A percentile compares a stretch with the other conserved stretches of the same genome.
These are phyloP conservation scores for Drosophila flavopinicola DNA, from an alignment of 2,888 invertebrate species.

Conservation along the genomic window DNA sequence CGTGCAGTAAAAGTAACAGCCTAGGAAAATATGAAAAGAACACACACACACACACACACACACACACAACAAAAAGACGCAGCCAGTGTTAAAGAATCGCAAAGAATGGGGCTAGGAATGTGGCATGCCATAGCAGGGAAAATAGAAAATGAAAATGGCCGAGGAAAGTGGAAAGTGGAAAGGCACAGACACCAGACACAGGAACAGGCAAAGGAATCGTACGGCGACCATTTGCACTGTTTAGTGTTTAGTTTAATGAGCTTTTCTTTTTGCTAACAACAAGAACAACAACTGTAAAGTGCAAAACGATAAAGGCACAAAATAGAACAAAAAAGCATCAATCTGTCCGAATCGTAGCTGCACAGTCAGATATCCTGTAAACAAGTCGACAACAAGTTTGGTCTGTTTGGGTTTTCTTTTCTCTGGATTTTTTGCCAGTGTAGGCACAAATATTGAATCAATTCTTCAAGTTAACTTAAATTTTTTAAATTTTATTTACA, in stretches of 20 bases:
- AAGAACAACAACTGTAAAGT: constrained; percentile 25
- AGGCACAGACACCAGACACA: no score
- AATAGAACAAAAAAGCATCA: not conserved
- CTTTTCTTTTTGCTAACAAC: constrained; percentile 51
- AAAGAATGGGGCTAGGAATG: constrained; percentile 36
- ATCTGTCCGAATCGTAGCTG: not conserved
- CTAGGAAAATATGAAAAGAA: constrained; percentile 42
- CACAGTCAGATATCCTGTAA: not conserved
- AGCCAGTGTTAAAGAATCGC: constrained; percentile 12
- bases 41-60: no score
- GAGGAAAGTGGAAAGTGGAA: not conserved
- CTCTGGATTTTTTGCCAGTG: no score
- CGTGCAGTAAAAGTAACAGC: constrained; percentile 3
- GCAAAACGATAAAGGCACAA: constrained; percentile 21
- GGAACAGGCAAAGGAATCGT: constrained; percentile 12
- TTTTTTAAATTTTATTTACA: no score
- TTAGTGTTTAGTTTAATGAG: constrained; percentile 73
- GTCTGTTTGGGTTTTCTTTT: no score
- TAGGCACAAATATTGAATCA: no score
- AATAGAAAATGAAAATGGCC: constrained; percentile 10
- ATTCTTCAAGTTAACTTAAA: no score
- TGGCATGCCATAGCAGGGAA: constrained; percentile 14
- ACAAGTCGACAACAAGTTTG: no score
- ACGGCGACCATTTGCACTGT: constrained; percentile 34
- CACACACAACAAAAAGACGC: not conserved